phyloP scores from a whole-genome alignment of 2,888 invertebrate species.

The Drosophila mimica region DNA sequence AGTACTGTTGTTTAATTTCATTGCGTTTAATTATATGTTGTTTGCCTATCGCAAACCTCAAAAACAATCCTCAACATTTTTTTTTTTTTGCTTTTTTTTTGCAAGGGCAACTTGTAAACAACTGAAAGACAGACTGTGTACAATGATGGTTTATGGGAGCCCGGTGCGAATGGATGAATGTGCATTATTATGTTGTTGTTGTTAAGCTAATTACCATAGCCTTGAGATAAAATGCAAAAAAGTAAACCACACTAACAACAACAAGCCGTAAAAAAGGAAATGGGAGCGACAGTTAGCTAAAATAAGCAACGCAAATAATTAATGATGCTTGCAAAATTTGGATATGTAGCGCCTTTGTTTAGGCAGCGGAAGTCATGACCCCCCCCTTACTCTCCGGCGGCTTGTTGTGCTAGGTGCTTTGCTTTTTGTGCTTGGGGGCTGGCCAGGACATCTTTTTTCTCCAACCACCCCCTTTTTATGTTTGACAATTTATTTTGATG shows the following conservation, averaged over 20 bases:
- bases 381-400: constrained; percentile 1
- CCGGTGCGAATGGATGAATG: constrained; percentile 55
- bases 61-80: constrained; percentile 33
- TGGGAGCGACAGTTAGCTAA: constrained; percentile 30
- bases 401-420: constrained; percentile 19
- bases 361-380: constrained; percentile 56
- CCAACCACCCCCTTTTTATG: constrained; percentile 55
- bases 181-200: constrained; percentile 50
- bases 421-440: constrained; percentile 32
- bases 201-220: constrained; percentile 33
- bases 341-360: constrained; percentile 72
- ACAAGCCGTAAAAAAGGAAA: constrained; percentile 23
- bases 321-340: constrained; percentile 60
- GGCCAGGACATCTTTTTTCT: constrained; percentile 38
- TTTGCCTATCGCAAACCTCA: constrained; percentile 34
- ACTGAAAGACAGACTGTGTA: constrained; percentile 43
- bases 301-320: constrained; percentile 69
- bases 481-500: constrained; percentile 79
- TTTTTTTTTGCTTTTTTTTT: constrained; percentile 5
- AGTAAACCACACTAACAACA: constrained; percentile 2
- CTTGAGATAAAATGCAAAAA: constrained; percentile 48
- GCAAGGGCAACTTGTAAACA: constrained; percentile 29
- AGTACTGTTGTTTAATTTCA: constrained; percentile 16
- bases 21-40: constrained; percentile 41
- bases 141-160: constrained; percentile 55